Evolutionary conservation across 2,888 invertebrate species (phyloP).

Genomic region (Caenorhabditis becei): DNA sequence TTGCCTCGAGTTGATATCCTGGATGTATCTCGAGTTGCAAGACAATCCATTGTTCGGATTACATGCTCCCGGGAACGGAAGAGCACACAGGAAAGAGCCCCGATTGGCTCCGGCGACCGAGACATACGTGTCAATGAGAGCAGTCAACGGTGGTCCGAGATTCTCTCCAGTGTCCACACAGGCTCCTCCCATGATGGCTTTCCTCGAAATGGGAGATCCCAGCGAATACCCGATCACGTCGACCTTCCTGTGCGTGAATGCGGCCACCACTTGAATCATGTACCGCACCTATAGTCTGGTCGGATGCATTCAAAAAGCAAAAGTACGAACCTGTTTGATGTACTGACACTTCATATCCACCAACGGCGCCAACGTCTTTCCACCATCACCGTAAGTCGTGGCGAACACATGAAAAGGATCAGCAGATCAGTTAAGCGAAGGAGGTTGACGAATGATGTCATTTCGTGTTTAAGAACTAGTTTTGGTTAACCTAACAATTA

Average conservation of each 20-base stretch:
- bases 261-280: conserved; percentile 77
- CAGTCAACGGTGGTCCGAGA: conserved; percentile 75
- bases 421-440: not conserved
- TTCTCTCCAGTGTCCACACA: conserved; percentile 79
- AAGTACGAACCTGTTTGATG: conserved; percentile 72
- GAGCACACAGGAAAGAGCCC: conserved; percentile 77
- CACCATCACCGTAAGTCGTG: conserved; percentile 80
- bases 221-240: conserved; percentile 80
- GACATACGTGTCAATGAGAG: conserved; percentile 76
- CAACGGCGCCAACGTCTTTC: conserved; percentile 74
- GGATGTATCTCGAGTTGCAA: conserved; percentile 74
- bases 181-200: conserved; percentile 73
- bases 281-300: conserved; percentile 66
- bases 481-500: conserved; percentile 9
- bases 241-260: conserved; percentile 75
- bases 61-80: conserved; percentile 78
- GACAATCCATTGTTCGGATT: conserved; percentile 76
- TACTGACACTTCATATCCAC: conserved; percentile 79
- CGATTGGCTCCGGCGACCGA: conserved; percentile 75
- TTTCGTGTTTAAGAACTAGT: conserved; percentile 23
- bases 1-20: conserved; percentile 76
- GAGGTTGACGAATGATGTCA: not conserved
- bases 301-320: not conserved
- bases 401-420: conserved; percentile 69
- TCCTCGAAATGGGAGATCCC: conserved; percentile 78